Evolutionary conservation across 92 coral and sea anemone genomes (phyloP).

Genomic region (Zoanthus sansibaricus): DNA sequence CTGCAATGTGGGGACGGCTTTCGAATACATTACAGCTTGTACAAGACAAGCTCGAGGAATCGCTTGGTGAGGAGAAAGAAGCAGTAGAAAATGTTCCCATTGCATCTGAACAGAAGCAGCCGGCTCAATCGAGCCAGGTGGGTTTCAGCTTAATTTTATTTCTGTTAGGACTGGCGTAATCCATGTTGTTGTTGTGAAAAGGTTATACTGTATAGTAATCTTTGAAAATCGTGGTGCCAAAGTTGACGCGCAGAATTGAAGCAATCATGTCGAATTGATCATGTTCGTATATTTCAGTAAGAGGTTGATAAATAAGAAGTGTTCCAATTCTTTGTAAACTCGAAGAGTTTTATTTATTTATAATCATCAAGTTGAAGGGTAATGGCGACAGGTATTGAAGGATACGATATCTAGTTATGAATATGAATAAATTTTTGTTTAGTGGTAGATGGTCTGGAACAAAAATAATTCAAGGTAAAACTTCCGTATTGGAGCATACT

Average conservation of each 20-base stretch:
- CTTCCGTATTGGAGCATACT: no score
- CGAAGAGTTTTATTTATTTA: not conserved
- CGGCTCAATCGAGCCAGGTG: slow-evolving; percentile 27
- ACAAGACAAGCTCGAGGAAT: slow-evolving; percentile 94
- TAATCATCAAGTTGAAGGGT: not conserved
- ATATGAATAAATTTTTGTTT: not conserved
- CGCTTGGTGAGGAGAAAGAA: slow-evolving; percentile 80
- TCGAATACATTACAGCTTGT: slow-evolving; percentile 88
- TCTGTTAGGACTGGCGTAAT: not conserved
- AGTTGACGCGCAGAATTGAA: not conserved
- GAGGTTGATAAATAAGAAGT: not conserved
- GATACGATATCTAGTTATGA: not conserved
- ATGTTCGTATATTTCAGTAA: not conserved
- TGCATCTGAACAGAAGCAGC: slow-evolving; percentile 40
- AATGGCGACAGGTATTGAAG: not conserved
- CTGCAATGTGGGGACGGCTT: slow-evolving; percentile 93
- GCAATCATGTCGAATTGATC: not conserved
- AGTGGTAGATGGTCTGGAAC: not conserved
- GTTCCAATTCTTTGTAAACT: no score
- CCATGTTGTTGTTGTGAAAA: slow-evolving; percentile 49
- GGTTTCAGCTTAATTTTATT: not conserved
- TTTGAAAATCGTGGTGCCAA: not conserved
- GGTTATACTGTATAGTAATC: slow-evolving; percentile 46
- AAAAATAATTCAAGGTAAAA: not conserved
- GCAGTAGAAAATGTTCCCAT: slow-evolving; percentile 45